Conservation (phyloP, 1,140 invertebrate genomes). For the Camponotus floridanus region DNA sequence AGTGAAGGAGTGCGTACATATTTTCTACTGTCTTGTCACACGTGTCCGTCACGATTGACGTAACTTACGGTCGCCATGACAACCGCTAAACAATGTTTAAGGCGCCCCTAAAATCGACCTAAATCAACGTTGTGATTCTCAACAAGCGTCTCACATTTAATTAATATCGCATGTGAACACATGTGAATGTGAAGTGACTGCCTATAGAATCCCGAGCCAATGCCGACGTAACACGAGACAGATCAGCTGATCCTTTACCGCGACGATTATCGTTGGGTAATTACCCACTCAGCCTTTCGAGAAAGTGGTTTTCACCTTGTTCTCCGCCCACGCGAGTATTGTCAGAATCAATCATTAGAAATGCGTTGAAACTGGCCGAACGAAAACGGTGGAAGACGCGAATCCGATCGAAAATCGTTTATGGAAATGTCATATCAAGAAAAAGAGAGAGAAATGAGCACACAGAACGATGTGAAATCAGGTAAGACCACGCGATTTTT, state of each 20-base stretch:
- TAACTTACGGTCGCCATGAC: too few species aligned
- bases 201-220: not conserved
- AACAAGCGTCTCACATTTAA: not conserved
- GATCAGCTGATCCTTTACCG: slow-evolving; percentile 32
- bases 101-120: too few species aligned
- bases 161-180: not conserved
- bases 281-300: not conserved
- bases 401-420: not conserved
- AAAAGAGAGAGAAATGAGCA: slow-evolving; percentile 28
- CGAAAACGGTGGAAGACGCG: too few species aligned
- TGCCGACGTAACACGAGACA: slow-evolving; percentile 26
- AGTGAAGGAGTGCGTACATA: too few species aligned
- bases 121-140: not conserved
- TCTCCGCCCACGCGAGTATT: not conserved
- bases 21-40: too few species aligned
- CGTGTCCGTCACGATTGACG: too few species aligned
- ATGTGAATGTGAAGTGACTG: not conserved
- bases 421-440: not conserved
- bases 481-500: slow-evolving; percentile 30
- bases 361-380: not conserved
- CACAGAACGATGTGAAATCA: slow-evolving; percentile 13
- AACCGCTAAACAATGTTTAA: too few species aligned
- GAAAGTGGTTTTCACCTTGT: not conserved
- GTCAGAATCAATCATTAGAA: not conserved
- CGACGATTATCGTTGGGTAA: not conserved